phyloP scores from a whole-genome alignment of 2,797 vertebrate genomes.

The Okamejei kenojei region DNA sequence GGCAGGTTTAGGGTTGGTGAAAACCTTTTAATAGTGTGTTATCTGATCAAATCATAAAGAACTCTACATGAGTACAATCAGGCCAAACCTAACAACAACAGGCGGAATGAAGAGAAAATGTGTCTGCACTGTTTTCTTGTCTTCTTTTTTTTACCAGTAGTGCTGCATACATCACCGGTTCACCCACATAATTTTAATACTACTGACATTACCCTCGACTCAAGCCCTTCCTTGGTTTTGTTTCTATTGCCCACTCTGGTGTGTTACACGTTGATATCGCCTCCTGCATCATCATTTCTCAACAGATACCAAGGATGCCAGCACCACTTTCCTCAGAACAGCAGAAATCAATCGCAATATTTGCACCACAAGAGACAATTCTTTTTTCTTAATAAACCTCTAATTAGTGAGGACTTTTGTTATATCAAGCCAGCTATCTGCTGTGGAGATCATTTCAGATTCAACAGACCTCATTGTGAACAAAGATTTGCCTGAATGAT shows the following conservation, averaged over 20 bases:
- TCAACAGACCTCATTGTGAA: not conserved
- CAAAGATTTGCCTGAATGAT: not conserved
- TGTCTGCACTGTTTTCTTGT: not conserved
- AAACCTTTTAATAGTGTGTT: no score
- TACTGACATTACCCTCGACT: not conserved
- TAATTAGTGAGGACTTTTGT: conserved; percentile 27
- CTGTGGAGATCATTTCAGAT: not conserved
- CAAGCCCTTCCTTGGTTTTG: not conserved
- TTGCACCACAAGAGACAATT: not conserved
- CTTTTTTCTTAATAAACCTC: not conserved
- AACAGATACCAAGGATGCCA: not conserved
- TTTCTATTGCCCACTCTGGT: not conserved
- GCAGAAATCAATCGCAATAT: not conserved
- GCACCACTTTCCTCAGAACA: not conserved
- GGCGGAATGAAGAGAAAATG: no score
- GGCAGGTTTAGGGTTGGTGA: no score
- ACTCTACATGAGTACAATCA: no score
- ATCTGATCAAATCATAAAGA: no score
- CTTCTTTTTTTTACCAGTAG: not conserved
- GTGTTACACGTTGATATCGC: not conserved
- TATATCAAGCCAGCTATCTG: not conserved
- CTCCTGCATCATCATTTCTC: not conserved
- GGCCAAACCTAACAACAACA: no score
- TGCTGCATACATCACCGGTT: no score
- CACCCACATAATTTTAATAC: not conserved